A percentile compares a stretch with the other conserved stretches of the same genome.
Conservation (phyloP, 2,113 vertebrate genomes). For the Syngnathus floridae region DNA sequence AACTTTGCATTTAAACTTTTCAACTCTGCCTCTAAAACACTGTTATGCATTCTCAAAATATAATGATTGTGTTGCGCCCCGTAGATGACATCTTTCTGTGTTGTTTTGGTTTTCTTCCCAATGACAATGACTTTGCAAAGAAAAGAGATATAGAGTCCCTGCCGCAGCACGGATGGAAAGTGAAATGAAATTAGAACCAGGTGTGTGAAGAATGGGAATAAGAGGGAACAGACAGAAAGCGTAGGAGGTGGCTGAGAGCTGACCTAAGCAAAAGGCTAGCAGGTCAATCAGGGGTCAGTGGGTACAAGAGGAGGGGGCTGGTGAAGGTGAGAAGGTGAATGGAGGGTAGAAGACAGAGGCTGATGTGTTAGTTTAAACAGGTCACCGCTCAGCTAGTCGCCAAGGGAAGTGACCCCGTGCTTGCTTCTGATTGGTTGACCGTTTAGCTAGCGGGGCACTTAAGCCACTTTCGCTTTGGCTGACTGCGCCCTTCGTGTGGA, state of each 20-base stretch:
- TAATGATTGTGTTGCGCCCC: neutral
- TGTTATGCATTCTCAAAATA: neutral
- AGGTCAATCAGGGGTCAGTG: conserved; percentile 52
- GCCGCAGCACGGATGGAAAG: conserved; percentile 46
- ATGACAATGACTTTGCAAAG: conserved; percentile 17
- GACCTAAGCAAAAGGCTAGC: conserved; percentile 48
- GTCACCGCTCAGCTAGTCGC: conserved; percentile 54
- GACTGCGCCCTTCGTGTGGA: conserved; percentile 57
- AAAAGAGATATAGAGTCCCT: conserved; percentile 19
- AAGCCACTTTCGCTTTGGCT: conserved; percentile 42
- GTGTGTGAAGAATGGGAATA: conserved; percentile 45
- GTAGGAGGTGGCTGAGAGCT: conserved; percentile 13
- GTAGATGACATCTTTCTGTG: conserved; percentile 14
- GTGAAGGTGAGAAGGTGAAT: conserved; percentile 54
- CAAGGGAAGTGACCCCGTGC: conserved; percentile 43
- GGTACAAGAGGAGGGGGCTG: conserved; percentile 29
- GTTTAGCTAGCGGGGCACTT: conserved; percentile 32
- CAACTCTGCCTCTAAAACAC: neutral
- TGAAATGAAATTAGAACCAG: conserved; percentile 65
- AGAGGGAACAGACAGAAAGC: conserved; percentile 30
- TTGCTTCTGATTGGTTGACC: conserved; percentile 42
- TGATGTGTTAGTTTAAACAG: conserved; percentile 59
- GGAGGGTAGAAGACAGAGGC: neutral
- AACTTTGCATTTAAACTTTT: neutral
- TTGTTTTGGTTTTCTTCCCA: conserved; percentile 7